Conservation (phyloP, 2,888 invertebrate species). For the Lycophotia porphyrea region DNA sequence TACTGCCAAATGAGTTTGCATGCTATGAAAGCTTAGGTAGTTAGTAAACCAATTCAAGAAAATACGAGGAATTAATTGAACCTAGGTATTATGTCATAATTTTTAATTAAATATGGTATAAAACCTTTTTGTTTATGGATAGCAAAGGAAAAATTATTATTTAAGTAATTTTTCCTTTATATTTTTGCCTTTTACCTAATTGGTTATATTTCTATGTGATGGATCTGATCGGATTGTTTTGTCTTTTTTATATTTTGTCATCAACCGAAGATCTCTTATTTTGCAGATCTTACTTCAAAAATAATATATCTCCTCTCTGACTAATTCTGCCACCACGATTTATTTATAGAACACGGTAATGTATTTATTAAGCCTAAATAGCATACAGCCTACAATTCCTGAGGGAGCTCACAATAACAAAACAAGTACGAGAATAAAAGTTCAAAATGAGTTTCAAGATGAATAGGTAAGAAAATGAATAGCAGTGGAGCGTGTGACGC, state of each 20-base stretch:
- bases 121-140: not conserved
- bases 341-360: slow-evolving; percentile 22
- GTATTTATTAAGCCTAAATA: slow-evolving; percentile 6
- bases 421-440: slow-evolving; percentile 35
- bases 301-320: not conserved
- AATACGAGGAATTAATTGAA: slow-evolving; percentile 3
- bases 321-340: slow-evolving; percentile 1
- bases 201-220: not conserved
- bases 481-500: slow-evolving; percentile 62
- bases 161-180: slow-evolving; percentile 12
- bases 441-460: slow-evolving; percentile 61
- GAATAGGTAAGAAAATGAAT: slow-evolving; percentile 75
- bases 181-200: slow-evolving; percentile 2
- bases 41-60: not conserved
- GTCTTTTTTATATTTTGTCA: not conserved
- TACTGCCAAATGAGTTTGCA: slow-evolving; percentile 13
- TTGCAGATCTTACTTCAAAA: not conserved
- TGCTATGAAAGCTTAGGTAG: not conserved
- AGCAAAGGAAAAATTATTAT: too few relatives aligned
- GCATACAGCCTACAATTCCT: slow-evolving; percentile 20
- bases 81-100: not conserved
- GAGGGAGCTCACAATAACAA: slow-evolving; percentile 20
- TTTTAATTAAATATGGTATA: not conserved
- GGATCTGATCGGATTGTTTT: not conserved
- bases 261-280: not conserved